Evolutionary conservation across 2,888 invertebrate genomes (phyloP).

Genomic region (Geophilus truncorum): DNA sequence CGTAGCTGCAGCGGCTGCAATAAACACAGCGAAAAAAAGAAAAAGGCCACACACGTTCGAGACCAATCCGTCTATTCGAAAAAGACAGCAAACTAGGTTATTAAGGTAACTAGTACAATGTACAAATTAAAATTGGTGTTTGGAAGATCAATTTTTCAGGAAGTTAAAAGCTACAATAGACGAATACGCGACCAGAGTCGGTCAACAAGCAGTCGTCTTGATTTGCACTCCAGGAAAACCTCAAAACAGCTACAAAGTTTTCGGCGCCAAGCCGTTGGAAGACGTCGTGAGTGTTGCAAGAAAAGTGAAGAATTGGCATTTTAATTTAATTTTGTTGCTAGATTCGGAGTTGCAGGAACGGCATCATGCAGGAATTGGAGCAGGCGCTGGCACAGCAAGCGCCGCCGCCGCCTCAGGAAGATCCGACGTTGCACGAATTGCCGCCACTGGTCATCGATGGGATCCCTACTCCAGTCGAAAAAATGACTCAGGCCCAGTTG

Average conservation of each 20-base stretch:
- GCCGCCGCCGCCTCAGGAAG: slow-evolving; percentile 78
- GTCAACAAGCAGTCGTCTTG: slow-evolving; percentile 92
- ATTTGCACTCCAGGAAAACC: slow-evolving; percentile 95
- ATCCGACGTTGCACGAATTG: slow-evolving; percentile 88
- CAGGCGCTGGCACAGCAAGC: slow-evolving; percentile 88
- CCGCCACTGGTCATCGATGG: slow-evolving; percentile 95
- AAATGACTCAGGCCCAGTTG: slow-evolving; percentile 97
- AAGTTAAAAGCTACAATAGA: slow-evolving; percentile 68
- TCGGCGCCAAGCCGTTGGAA: slow-evolving; percentile 90
- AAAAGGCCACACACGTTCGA: slow-evolving; percentile 94
- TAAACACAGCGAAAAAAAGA: slow-evolving; percentile 89
- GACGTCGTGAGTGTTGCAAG: slow-evolving; percentile 64
- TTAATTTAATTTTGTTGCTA: slow-evolving; percentile 37
- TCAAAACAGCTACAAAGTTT: slow-evolving; percentile 92
- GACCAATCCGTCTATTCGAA: slow-evolving; percentile 92
- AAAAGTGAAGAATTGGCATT: not conserved
- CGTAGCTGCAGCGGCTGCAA: slow-evolving; percentile 94
- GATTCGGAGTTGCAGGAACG: slow-evolving; percentile 76
- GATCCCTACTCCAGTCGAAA: slow-evolving; percentile 95
- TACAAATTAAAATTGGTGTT: no score
- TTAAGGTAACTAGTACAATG: no score
- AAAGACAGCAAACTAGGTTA: slow-evolving; percentile 89
- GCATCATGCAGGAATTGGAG: slow-evolving; percentile 93
- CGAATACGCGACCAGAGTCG: slow-evolving; percentile 93
- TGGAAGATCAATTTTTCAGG: slow-evolving; percentile 40